Base-by-base conservation (phyloP, 2,113 vertebrate genomes). In the Coracopsis vasa region DNA sequence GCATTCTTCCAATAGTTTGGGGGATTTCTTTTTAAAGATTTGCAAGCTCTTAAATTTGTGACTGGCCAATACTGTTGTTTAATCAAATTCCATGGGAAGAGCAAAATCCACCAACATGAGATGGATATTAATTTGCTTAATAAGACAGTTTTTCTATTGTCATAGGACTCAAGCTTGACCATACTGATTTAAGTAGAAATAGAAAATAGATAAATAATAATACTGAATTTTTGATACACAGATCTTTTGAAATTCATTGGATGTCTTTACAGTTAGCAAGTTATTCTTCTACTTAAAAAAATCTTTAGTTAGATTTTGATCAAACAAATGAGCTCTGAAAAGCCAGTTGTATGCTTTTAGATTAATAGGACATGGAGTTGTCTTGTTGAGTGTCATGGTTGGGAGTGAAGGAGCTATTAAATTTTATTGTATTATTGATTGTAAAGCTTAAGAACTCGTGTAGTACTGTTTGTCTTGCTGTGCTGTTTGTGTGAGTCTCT, bases 381-480 rank as follows among this genome's bases (percentile, higher is more conserved):
- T 65, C 86, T 86, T 79, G 51, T 72, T 60, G 87, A 94, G 50
- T 88, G 89, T 80, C 87, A 73, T 66, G 73, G 51, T 41, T 96
- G 92, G 89, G 79, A 95, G 80, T 94, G 87, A 96, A 97, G 74
- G 29, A 80, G 20, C 35, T 65, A 35, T 94, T 82, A 79, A 20
- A 75, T 62, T 92, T 95, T 88, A 88, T 95, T 94, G 61, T 86
- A 39, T 86, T 96, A 88, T 78, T 93, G 92, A 91, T 92, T 97
- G 29, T 86, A 45, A 85, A 94, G 74, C 65, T 35, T 44, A 67
- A 77, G 53, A 88, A 74, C 62, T 95, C 79, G 19, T 31, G 53
- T 87, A 47, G 53, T 61, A 66, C 33, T 37, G 33, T 54, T 73
- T 54, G 13, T 54, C 27, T 94, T 94, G 27, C 64, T 92, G 28